A percentile compares a stretch with the other conserved stretches of the same genome.
Conservation (phyloP, 2,888 invertebrate species). For the Lasioglossum oenotherae region DNA sequence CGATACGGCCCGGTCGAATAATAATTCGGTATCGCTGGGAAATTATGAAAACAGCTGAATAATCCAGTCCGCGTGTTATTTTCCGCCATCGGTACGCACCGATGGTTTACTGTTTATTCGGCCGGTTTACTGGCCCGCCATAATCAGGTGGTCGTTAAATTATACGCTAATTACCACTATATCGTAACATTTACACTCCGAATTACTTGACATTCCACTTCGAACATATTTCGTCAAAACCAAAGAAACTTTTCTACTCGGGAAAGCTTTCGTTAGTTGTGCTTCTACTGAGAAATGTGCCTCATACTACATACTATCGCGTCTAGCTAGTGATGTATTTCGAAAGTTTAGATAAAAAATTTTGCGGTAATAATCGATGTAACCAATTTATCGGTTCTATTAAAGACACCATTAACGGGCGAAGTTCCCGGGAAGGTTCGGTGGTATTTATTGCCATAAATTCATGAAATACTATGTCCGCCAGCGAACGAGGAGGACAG, state of each 20-base stretch:
- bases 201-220: background rate
- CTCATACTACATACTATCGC: background rate
- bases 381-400: background rate
- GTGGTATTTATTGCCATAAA: background rate
- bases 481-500: background rate
- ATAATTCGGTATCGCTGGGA: conserved; percentile 27
- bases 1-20: conserved; percentile 31
- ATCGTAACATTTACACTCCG: background rate
- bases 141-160: background rate
- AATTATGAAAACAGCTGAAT: conserved; percentile 49
- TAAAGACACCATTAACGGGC: background rate
- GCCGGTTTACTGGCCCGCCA: background rate
- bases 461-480: conserved; percentile 1
- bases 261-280: background rate
- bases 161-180: conserved; percentile 3
- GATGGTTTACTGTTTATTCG: background rate
- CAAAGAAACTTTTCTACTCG: background rate
- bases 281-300: background rate
- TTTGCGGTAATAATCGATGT: background rate
- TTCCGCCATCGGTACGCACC: background rate
- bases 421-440: background rate
- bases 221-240: background rate
- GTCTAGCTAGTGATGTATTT: background rate
- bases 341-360: background rate
- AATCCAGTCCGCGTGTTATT: conserved; percentile 43